These are phyloP conservation scores for Pterocles orientalis DNA, from an alignment of 2,113 vertebrate species.

Conservation along the genomic window DNA sequence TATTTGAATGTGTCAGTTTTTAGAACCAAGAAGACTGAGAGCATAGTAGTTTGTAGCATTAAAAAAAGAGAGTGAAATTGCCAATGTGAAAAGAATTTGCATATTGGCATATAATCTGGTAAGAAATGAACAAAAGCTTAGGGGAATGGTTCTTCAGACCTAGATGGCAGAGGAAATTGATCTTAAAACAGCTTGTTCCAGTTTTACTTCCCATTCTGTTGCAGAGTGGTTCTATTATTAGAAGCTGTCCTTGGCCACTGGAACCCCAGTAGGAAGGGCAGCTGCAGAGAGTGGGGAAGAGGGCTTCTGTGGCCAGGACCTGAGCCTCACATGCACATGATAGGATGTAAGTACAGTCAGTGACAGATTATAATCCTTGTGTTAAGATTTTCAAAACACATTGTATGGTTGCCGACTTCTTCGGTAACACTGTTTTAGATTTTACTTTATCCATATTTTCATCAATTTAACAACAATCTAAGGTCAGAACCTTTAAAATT, in stretches of 20 bases:
- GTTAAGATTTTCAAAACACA: neutral
- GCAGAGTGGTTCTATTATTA: fast-evolving
- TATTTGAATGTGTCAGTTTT: neutral
- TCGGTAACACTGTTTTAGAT: neutral
- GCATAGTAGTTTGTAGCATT: neutral
- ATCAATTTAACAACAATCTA: neutral
- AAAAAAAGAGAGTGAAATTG: neutral
- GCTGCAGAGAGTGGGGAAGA: neutral
- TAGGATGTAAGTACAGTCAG: neutral
- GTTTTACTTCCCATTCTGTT: neutral
- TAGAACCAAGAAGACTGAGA: neutral
- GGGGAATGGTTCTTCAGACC: neutral
- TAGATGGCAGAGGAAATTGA: neutral
- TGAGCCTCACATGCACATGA: neutral
- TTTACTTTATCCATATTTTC: neutral
- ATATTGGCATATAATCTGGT: neutral
- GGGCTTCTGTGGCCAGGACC: neutral
- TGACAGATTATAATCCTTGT: neutral
- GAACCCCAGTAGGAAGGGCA: neutral
- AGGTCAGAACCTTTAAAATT: neutral
- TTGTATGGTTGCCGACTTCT: fast-evolving
- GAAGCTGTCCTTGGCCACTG: neutral
- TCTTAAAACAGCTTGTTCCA: neutral
- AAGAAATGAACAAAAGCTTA: neutral
- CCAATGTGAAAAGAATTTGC: neutral